Base-by-base conservation (phyloP, 2,797 vertebrate genomes). In the Nannoperca australis region DNA sequence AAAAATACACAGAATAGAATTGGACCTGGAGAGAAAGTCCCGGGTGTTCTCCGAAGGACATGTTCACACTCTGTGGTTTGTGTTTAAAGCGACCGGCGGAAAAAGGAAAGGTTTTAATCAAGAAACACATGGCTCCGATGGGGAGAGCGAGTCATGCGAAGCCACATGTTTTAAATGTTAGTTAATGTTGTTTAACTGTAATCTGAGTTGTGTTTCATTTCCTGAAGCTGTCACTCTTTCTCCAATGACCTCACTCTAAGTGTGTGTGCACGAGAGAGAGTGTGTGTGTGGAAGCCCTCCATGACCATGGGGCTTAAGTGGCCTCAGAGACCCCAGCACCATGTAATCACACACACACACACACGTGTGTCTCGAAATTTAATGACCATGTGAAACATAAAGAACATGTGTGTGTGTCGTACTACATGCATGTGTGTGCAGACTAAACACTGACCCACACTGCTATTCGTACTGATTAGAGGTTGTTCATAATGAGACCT, bases 191-290 rank as follows among this genome's bases (percentile, higher is more conserved):
- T 90, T 90, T 78, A 72, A 88, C 81, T 82, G 90, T 88, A 93
- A 94, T 89, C 81, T 70, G 89, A 93, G 91, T 91, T 94, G 92
- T 89, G 89, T 91, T 93, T 93, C 91, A 92, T 92, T 92, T 92
- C 90, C 91, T 93, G 91, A 36, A 88, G 82, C 87, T 90, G 87
- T 93, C 90, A 92, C 81, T 92, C 89, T 73, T 36, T 80, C 65
- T 58, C 42, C 66, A 27, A 73, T 93, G 91, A 93, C 79, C 89
- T 94, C 90, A 93, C 84, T 62, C 67, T 7, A 12, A 38, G 38
- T 67, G 63, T 71, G 73, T 58, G 68, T 73, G 78, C 58, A 27
- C 24, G 24, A 27, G 24, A 27, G 24, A 27, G 24, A 27, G 70
- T 66, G 45, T 71, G 70, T 78, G 84, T 69, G 62, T 58, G 69